These are phyloP conservation scores for Nymphicus hollandicus DNA, from an alignment of 2,113 vertebrate genomes.

Conservation along the genomic window DNA sequence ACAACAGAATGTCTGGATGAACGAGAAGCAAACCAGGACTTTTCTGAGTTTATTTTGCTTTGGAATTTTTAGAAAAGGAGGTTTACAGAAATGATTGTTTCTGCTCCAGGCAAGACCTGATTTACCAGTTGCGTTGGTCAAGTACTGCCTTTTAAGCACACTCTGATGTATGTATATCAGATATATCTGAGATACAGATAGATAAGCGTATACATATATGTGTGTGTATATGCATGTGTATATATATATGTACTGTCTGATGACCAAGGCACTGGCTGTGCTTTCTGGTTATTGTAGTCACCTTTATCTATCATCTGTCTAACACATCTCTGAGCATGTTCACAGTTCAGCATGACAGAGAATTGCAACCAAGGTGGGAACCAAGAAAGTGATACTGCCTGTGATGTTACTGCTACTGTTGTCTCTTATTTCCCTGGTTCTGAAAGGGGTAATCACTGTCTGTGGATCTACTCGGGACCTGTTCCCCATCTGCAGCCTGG, in stretches of 20 bases:
- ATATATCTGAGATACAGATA: not conserved
- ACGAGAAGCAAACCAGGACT: not conserved
- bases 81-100: not conserved
- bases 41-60: not conserved
- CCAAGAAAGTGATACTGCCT: not conserved
- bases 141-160: not conserved
- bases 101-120: not conserved
- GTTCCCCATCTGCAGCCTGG: not conserved
- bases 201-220: not conserved
- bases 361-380: not conserved
- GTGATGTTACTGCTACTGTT: accelerated
- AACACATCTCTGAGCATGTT: not conserved
- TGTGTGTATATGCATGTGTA: too few species aligned
- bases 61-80: not conserved
- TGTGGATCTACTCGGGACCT: not conserved
- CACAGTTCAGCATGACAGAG: not conserved
- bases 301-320: not conserved
- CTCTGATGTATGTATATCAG: not conserved
- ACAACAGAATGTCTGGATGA: not conserved
- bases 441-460: not conserved
- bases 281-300: not conserved
- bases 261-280: not conserved
- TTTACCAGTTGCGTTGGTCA: not conserved
- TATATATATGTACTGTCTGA: not conserved
- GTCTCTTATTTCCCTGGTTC: not conserved